Base-by-base conservation (phyloP, 2,113 vertebrate genomes). In the Ageneiosus marmoratus region DNA sequence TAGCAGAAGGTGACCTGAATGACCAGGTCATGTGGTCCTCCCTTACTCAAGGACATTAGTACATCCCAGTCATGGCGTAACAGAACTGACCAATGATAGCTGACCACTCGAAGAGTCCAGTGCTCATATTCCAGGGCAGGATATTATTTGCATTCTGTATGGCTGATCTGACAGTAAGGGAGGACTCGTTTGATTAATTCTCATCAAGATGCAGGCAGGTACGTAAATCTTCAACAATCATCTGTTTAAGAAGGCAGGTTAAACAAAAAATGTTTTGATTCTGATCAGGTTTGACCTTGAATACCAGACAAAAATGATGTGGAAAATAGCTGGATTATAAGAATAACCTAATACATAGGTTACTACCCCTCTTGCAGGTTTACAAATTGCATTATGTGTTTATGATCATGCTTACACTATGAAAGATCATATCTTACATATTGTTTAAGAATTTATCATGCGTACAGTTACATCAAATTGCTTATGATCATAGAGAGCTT, bases 151-250 rank as follows among this genome's bases (percentile, higher is more conserved):
- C 34, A 27, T 60, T 29, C 32, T 79, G 29, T 20, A 48, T 29
- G 46, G 70, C 29, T 24, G 50, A 77, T n/a, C 70, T 53, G 79
- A 58, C 72, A 60, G 69, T 27, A 13, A 82, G 80, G 77, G 67
- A 80, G 73, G 72, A 83, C 6, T 58, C 10, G 29, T 12, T 29
- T 32, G 81, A 87, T 88, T 87, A 87, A 86, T 88, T 84, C 81
- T 20, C 51, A 63, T 32, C 37, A 32, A 75, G 80, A 85, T 77
- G 74, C 37, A 60, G 80, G 78, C 79, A 83, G 69, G 86, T 86
- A 41, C n/a, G 86, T 86, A 41, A 29, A 85, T 74, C 50, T 73
- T 29, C 44, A 51, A 48, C 48, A 62, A 29, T 67, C 46, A 77
- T 44, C 37, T 72, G 65, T 70, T 84, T 34, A 65, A 20, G 34